A percentile compares a stretch with the other conserved stretches of the same genome.
phyloP scores from a whole-genome alignment of 2,113 vertebrate species.

The Bungarus multicinctus region DNA sequence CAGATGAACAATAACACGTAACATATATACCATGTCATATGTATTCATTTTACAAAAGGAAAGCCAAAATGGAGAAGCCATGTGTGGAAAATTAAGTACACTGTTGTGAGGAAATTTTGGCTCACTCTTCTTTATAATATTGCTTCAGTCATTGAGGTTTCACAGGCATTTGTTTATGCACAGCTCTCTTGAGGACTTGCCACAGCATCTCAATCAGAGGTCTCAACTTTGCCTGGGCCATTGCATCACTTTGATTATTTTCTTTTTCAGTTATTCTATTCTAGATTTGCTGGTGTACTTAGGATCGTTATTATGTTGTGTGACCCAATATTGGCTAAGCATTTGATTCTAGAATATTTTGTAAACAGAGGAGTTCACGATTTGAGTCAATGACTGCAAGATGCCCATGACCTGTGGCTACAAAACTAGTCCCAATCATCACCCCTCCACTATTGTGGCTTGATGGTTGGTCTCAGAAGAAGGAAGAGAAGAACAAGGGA shows the following conservation, averaged over 20 bases:
- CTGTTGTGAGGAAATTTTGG: neutral
- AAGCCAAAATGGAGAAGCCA: neutral
- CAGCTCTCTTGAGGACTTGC: neutral
- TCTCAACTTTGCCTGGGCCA: neutral
- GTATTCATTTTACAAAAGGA: neutral
- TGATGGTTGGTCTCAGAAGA: neutral
- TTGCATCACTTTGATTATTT: neutral
- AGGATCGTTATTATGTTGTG: neutral
- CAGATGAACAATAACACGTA: neutral
- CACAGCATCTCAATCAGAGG: neutral
- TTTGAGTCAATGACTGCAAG: neutral
- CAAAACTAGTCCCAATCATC: neutral
- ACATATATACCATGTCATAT: neutral
- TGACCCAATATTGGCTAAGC: neutral
- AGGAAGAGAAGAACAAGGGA: too few species aligned
- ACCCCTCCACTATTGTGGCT: neutral
- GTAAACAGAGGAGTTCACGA: neutral
- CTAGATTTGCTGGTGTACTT: neutral
- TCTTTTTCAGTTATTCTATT: neutral
- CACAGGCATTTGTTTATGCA: neutral
- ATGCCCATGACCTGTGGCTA: neutral
- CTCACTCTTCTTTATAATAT: neutral
- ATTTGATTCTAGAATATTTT: neutral
- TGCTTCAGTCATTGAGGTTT: neutral
- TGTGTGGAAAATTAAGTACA: neutral